Evolutionary conservation across 2,888 invertebrate genomes (phyloP).

Genomic region (Cataglyphis cursor): DNA sequence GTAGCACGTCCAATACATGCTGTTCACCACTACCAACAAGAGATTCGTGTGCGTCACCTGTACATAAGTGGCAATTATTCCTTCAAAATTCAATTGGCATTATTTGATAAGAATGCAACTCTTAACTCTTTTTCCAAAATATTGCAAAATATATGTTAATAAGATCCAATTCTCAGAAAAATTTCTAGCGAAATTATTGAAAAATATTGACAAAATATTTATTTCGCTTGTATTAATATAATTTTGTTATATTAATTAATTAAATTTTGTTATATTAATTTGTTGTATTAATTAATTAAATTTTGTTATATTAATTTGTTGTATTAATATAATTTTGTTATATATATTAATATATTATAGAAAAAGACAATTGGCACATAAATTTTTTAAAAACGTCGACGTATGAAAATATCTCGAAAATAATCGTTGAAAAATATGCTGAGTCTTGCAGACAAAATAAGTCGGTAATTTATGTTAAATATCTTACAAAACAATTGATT

Average conservation of each 20-base stretch:
- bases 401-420: neutral
- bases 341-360: neutral
- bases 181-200: neutral
- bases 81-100: neutral
- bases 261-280: too few relatives aligned
- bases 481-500: neutral
- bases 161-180: slow-evolving; percentile 2
- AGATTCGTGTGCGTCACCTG: slow-evolving; percentile 92
- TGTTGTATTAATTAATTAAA: too few relatives aligned
- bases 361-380: neutral
- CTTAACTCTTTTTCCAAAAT: neutral
- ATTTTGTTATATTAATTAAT: too few relatives aligned
- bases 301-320: too few relatives aligned
- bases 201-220: neutral
- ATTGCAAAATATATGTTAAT: neutral
- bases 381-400: neutral
- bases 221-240: neutral
- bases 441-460: neutral
- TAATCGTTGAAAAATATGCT: neutral
- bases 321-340: too few relatives aligned
- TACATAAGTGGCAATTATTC: slow-evolving; percentile 33
- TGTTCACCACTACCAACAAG: slow-evolving; percentile 91
- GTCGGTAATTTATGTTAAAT: neutral
- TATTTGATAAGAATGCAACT: slow-evolving; percentile 1
- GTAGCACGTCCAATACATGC: slow-evolving; percentile 87